These are phyloP conservation scores for Stichodactyla helianthus DNA, from an alignment of 64 coral and sea anemone species.

Conservation along the genomic window DNA sequence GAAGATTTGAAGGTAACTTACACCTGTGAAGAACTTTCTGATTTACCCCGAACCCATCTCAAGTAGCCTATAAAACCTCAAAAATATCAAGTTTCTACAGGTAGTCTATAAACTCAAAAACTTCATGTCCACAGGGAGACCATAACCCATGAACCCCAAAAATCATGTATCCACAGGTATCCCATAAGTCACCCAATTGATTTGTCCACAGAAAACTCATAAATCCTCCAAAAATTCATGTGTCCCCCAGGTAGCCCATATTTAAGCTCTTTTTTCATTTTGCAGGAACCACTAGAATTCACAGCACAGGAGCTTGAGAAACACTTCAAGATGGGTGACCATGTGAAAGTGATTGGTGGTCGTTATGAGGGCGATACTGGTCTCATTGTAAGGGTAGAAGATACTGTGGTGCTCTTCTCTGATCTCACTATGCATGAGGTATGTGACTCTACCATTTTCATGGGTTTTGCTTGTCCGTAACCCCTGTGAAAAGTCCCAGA, in stretches of 20 bases:
- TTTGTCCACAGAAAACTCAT: too few relatives aligned
- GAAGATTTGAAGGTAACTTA: slow-evolving; percentile 85
- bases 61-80: too few relatives aligned
- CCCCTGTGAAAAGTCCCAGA: too few relatives aligned
- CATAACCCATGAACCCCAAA: too few relatives aligned
- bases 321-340: slow-evolving; percentile 98
- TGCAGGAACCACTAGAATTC: slow-evolving; percentile 85
- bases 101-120: too few relatives aligned
- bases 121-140: too few relatives aligned
- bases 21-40: too few relatives aligned
- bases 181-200: too few relatives aligned
- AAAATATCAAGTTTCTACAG: too few relatives aligned
- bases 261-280: background rate
- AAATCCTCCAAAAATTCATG: background rate
- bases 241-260: background rate
- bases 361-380: slow-evolving; percentile 98
- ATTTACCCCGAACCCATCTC: too few relatives aligned
- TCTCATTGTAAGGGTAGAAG: slow-evolving; percentile 81
- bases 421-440: slow-evolving; percentile 99
- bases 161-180: too few relatives aligned
- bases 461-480: too few relatives aligned
- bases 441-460: background rate
- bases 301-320: slow-evolving; percentile 83
- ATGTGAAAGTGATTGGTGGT: slow-evolving; percentile 95
- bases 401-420: slow-evolving; percentile 85